Evolutionary conservation across 2,888 invertebrate genomes (phyloP).

Genomic region (Dryocosmus kuriphilus): DNA sequence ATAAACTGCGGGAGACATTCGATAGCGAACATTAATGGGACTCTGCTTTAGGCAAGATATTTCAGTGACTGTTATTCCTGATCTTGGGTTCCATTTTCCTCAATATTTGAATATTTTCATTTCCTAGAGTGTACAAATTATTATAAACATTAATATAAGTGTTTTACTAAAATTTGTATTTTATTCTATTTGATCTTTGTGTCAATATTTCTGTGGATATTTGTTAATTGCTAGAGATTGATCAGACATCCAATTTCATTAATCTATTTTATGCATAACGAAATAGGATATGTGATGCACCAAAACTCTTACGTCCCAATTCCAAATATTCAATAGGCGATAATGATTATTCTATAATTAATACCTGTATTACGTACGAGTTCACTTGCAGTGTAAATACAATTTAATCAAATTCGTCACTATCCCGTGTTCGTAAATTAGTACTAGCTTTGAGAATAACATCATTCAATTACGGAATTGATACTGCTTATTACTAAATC

Average conservation of each 20-base stretch:
- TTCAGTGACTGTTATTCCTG: not conserved
- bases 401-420: slow-evolving; percentile 16
- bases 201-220: not conserved
- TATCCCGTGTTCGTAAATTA: not conserved
- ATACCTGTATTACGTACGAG: not conserved
- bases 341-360: slow-evolving; percentile 1
- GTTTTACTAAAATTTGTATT: not conserved
- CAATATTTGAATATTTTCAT: not conserved
- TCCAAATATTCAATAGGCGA: not conserved
- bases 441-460: not conserved
- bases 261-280: not conserved
- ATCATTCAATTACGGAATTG: not conserved
- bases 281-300: not conserved
- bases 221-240: not conserved
- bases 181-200: not conserved
- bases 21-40: not conserved
- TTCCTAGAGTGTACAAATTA: not conserved
- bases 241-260: not conserved
- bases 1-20: not conserved
- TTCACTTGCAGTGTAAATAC: not conserved
- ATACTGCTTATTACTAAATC: slow-evolving; percentile 1
- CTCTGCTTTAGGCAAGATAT: not conserved
- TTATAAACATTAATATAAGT: no score
- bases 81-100: no score
- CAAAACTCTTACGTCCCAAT: not conserved